Evolutionary conservation across 2,888 invertebrate species (phyloP).

Genomic region (Carpatolechia fugitivella): DNA sequence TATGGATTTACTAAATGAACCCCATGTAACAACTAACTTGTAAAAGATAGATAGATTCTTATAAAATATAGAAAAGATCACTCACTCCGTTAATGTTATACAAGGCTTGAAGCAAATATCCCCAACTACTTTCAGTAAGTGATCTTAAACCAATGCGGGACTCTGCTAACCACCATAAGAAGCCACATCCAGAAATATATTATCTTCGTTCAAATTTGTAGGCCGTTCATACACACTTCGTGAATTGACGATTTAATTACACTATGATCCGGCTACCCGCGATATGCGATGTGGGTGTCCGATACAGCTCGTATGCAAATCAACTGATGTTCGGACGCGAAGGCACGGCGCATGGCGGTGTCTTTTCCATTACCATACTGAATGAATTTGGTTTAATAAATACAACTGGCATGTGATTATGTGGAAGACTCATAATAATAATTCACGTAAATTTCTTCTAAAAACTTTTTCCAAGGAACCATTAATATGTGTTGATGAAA

Average conservation of each 20-base stretch:
- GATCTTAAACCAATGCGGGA: too few species aligned
- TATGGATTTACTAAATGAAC: too few species aligned
- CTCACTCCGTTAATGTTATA: too few species aligned
- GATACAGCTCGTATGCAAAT: constrained; percentile 65
- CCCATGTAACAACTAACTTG: too few species aligned
- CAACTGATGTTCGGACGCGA: constrained; percentile 26
- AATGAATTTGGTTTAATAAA: constrained; percentile 35
- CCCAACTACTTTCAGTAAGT: too few species aligned
- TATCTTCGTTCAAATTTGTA: constrained; percentile 50
- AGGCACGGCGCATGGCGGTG: constrained; percentile 44
- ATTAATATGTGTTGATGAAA: too few species aligned
- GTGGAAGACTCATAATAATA: neutral
- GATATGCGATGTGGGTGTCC: constrained; percentile 76
- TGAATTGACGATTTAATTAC: constrained; percentile 78
- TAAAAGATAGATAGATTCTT: too few species aligned
- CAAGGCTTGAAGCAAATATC: too few species aligned
- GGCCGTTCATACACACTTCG: constrained; percentile 66
- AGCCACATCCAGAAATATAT: constrained; percentile 32
- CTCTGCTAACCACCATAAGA: too few species aligned
- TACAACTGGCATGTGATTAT: constrained; percentile 12
- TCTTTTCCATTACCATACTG: constrained; percentile 47
- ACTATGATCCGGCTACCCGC: constrained; percentile 67
- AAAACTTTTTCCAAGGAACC: too few species aligned
- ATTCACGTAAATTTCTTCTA: too few species aligned
- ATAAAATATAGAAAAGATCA: too few species aligned